Conservation (phyloP, 2,888 invertebrate genomes). For the Antheraea assamensis region DNA sequence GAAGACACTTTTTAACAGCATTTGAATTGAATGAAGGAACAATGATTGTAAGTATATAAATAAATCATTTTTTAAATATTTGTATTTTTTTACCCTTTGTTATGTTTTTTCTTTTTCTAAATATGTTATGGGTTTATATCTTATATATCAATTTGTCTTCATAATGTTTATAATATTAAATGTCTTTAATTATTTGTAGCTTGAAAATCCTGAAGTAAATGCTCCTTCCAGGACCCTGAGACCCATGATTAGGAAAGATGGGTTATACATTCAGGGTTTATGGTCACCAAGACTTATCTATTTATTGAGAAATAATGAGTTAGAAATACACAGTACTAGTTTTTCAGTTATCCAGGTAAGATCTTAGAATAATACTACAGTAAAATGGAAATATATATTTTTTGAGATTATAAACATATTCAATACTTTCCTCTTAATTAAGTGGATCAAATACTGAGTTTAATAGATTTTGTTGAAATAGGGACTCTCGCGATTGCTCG, state of each 20-base stretch:
- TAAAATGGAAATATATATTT: no score
- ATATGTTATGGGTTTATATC: background rate
- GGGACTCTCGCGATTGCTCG: no score
- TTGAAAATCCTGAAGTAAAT: constrained; percentile 75
- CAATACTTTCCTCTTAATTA: no score
- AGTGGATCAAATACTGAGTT: no score
- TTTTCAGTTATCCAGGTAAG: constrained; percentile 71
- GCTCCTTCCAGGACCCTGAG: constrained; percentile 66
- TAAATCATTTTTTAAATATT: background rate
- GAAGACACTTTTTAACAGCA: constrained; percentile 75
- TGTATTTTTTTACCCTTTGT: background rate
- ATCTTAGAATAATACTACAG: background rate
- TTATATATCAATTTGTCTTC: background rate
- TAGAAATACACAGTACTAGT: constrained; percentile 73
- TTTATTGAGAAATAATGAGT: constrained; percentile 64
- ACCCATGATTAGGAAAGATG: constrained; percentile 68
- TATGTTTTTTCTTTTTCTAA: background rate
- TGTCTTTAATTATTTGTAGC: constrained; percentile 44
- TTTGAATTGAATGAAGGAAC: constrained; percentile 76
- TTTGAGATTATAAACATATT: no score
- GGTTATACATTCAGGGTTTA: constrained; percentile 64
- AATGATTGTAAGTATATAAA: constrained; percentile 63
- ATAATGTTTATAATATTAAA: background rate
- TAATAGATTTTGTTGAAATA: no score
- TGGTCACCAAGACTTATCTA: constrained; percentile 76